A percentile compares a stretch with the other conserved stretches of the same genome.
phyloP scores from a whole-genome alignment of 2,888 invertebrate genomes.

The Corythucha ciliata region DNA sequence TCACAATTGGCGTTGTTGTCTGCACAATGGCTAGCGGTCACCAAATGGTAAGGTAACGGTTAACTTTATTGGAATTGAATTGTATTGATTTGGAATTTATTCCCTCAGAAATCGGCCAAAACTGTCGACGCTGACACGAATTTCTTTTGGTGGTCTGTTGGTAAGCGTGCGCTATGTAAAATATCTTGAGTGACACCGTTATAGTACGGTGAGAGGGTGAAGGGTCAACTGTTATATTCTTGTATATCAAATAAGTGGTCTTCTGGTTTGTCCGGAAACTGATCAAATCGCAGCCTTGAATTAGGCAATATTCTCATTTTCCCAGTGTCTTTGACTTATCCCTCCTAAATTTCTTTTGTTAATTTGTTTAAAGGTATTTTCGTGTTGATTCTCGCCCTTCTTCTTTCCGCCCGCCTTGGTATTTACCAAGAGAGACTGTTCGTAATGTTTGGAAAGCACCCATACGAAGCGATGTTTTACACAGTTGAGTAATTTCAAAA shows the following conservation, averaged over 20 bases:
- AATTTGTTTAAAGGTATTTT: slow-evolving; percentile 49
- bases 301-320: background rate
- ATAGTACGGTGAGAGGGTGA: no score
- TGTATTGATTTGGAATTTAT: no score
- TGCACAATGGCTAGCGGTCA: slow-evolving; percentile 82
- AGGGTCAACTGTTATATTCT: no score
- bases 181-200: no score
- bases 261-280: no score
- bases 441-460: slow-evolving; percentile 77
- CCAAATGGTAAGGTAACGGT: slow-evolving; percentile 45
- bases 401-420: slow-evolving; percentile 91
- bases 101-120: no score
- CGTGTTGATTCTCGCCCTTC: slow-evolving; percentile 75
- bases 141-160: no score
- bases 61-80: slow-evolving; percentile 25
- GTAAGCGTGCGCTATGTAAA: no score
- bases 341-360: background rate
- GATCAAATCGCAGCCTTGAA: no score
- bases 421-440: slow-evolving; percentile 86
- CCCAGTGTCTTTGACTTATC: background rate
- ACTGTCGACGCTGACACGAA: no score
- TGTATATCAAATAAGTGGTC: no score
- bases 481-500: slow-evolving; percentile 48
- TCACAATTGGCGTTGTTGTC: slow-evolving; percentile 81
- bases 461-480: slow-evolving; percentile 76